Evolutionary conservation across 2,113 vertebrate species (phyloP), one percentile per base, ranked within the genome.

Genomic region (Cyanoderma ruficeps): DNA sequence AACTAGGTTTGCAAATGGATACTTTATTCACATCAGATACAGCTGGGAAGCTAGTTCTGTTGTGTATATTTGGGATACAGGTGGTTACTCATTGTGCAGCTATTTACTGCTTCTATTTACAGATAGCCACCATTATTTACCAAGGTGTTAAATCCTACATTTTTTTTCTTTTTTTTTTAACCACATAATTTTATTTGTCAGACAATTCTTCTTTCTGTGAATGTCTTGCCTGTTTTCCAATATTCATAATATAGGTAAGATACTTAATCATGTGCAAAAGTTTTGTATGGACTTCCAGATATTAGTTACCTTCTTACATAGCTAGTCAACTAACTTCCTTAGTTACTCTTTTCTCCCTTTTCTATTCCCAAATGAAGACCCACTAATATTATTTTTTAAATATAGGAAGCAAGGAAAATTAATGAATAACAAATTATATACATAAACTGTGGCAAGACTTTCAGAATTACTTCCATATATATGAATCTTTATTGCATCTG

Each of bases 1-100:
- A 95, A 35, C 12, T 78, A 74, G 49, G 57, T 53, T 97, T 90
- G n/a, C 53, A 79, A 82, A 76, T 91, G n/a, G 90, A 87, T 94
- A 55, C 69, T 96, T 92, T 92, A 49, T 56, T 75, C 89, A 79
- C 31, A 90, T 31, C 49, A 47, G 52, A 77, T 92, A 52, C 81
- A 90, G 22, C 47, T 81, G 64, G 24, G 35, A 84, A 81, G 59
- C 15, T 84, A 59, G 30, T 63, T 87, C 76, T 71, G 16, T 67
- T 89, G 33, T 90, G 35, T 77, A 30, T 81, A 71, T 84, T 93
- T 92, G 47, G 41, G 44, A 77, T 94, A 81, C 19, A 69, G 65
- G 14, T 44, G 41, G 31, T 9, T 74, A 49, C 4, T 87, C 47
- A 28, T 39, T 72, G 13, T 67, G 21, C 42, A 93, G 39, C 6